phyloP scores from a whole-genome alignment of 2,797 vertebrate genomes.

The Lacerta bilineata region DNA sequence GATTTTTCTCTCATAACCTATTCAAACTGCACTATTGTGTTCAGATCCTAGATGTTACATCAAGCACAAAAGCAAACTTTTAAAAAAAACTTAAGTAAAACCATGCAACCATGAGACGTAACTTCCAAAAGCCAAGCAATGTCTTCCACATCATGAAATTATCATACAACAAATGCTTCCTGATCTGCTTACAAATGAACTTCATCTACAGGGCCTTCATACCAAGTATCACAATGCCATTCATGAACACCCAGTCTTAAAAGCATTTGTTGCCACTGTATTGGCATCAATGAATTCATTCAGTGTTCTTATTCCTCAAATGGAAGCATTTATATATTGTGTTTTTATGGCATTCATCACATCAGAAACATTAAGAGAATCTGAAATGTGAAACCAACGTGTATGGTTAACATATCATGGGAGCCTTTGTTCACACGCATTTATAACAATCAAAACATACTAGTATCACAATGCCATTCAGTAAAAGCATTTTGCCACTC shows the following conservation, averaged over 20 bases:
- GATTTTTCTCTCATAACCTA: background rate
- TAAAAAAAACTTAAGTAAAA: constrained; percentile 27
- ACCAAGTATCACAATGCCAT: background rate
- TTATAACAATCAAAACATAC: background rate
- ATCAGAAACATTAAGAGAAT: background rate
- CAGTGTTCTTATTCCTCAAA: background rate
- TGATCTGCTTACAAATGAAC: background rate
- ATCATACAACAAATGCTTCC: background rate
- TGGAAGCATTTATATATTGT: background rate
- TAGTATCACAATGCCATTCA: too few relatives aligned
- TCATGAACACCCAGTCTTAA: background rate
- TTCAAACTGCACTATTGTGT: constrained; percentile 21
- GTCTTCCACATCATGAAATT: background rate
- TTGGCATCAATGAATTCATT: background rate
- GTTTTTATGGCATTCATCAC: background rate
- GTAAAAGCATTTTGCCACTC: too few relatives aligned
- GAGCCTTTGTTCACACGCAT: background rate
- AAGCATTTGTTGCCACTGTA: background rate
- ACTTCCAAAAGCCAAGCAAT: background rate
- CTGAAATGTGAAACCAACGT: background rate
- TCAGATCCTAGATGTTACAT: background rate
- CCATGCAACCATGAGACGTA: constrained; percentile 1
- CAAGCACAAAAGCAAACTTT: constrained; percentile 22
- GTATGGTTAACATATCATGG: background rate
- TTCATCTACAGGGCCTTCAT: background rate